These are phyloP conservation scores for Acanthochromis polyacanthus DNA, from an alignment of 2,113 vertebrate species.

Conservation along the genomic window DNA sequence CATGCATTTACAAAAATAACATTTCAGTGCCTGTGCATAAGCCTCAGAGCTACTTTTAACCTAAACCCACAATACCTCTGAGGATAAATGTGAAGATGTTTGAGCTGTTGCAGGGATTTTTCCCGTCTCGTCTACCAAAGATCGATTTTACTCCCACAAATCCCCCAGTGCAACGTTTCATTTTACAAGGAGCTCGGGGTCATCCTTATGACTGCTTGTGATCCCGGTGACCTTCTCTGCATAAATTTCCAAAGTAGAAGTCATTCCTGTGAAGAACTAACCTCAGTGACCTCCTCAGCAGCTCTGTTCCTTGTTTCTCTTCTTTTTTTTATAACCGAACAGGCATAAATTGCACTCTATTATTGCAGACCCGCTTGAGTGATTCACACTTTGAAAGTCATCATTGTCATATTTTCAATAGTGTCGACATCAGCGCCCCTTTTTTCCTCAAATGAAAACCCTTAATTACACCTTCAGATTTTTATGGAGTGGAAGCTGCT, in stretches of 20 bases:
- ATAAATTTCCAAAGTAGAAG: neutral
- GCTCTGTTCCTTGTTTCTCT: neutral
- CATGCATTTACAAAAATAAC: neutral
- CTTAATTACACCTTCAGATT: neutral
- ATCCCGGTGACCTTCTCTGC: neutral
- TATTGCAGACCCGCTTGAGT: neutral
- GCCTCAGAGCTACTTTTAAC: neutral
- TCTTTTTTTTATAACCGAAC: conserved; percentile 14
- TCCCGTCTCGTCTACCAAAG: neutral
- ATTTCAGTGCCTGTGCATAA: neutral
- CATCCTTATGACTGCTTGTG: conserved; percentile 36
- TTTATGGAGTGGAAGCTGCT: neutral
- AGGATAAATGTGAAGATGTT: neutral
- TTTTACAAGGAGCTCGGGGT: conserved; percentile 9
- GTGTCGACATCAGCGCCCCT: neutral
- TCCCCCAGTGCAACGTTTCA: neutral
- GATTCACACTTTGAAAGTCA: no score
- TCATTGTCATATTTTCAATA: neutral
- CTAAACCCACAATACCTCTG: neutral
- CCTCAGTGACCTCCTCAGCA: conserved; percentile 7
- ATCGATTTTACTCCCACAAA: neutral
- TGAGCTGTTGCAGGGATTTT: neutral
- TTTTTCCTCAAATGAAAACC: neutral
- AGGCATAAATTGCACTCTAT: neutral
- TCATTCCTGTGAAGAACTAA: neutral